Evolutionary conservation across 2,113 vertebrate species (phyloP).

Genomic region (Heterotilapia buettikoferi): DNA sequence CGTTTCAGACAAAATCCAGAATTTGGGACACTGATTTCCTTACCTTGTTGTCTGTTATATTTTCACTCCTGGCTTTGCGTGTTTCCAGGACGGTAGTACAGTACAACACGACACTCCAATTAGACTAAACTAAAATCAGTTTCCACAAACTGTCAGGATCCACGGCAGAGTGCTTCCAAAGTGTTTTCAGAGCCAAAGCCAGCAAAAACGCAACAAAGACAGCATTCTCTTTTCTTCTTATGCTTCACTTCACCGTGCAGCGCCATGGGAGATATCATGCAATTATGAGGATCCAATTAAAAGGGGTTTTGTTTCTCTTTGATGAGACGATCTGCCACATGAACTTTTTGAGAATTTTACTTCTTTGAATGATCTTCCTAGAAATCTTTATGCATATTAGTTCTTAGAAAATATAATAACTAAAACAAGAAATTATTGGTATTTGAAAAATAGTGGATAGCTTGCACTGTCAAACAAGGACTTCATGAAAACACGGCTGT

Average conservation of each 20-base stretch:
- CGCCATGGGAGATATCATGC: slow-evolving; percentile 4
- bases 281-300: slow-evolving; percentile 43
- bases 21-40: neutral
- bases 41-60: neutral
- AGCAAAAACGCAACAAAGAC: slow-evolving; percentile 44
- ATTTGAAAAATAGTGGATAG: neutral
- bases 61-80: neutral
- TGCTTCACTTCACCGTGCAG: slow-evolving; percentile 33
- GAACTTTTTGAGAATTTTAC: neutral
- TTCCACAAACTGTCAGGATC: neutral
- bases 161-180: neutral
- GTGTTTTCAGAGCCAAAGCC: neutral
- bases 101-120: neutral
- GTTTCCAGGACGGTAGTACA: neutral
- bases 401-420: neutral
- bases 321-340: neutral
- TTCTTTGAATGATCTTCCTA: neutral
- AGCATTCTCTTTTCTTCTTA: slow-evolving; percentile 24
- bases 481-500: neutral
- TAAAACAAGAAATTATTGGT: neutral
- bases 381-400: neutral
- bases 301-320: neutral
- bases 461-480: neutral
- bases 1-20: neutral
- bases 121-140: neutral